A percentile compares a stretch with the other conserved stretches of the same genome.
phyloP scores from a whole-genome alignment of 2,797 vertebrate genomes.

The Macrochelys suwanniensis region DNA sequence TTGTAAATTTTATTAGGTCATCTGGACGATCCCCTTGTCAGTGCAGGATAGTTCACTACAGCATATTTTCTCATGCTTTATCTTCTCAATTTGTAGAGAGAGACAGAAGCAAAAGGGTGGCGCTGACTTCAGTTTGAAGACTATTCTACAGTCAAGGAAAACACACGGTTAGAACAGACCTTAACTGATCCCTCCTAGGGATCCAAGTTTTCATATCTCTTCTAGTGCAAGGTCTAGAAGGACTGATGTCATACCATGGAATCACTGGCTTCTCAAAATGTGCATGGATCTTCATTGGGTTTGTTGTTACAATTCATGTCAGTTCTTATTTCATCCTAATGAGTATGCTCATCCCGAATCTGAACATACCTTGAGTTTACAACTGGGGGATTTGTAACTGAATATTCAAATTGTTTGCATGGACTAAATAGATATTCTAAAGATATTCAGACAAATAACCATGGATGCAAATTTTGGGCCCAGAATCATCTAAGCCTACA shows the following conservation, averaged over 20 bases:
- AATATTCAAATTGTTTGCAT: too few relatives aligned
- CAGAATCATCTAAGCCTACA: too few relatives aligned
- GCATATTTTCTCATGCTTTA: neutral
- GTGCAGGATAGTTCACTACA: neutral
- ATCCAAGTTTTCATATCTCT: neutral
- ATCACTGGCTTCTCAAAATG: neutral
- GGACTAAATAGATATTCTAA: too few relatives aligned
- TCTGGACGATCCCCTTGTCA: neutral
- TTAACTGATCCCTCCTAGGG: neutral
- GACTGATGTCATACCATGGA: neutral
- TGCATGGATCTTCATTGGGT: accelerated
- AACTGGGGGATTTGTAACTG: too few relatives aligned
- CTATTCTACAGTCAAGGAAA: neutral
- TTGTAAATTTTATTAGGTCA: neutral
- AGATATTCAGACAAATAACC: too few relatives aligned
- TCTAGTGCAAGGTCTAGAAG: neutral
- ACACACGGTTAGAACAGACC: neutral
- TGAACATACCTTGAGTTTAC: too few relatives aligned
- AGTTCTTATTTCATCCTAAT: too few relatives aligned
- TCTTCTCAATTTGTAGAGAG: neutral
- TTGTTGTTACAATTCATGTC: neutral
- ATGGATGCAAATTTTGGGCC: too few relatives aligned
- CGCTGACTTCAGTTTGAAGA: neutral
- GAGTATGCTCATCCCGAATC: too few relatives aligned
- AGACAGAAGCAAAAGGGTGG: neutral